Evolutionary conservation across 2,797 vertebrate genomes (phyloP), one percentile per base, ranked within the genome.

Genomic region (Carapus acus): DNA sequence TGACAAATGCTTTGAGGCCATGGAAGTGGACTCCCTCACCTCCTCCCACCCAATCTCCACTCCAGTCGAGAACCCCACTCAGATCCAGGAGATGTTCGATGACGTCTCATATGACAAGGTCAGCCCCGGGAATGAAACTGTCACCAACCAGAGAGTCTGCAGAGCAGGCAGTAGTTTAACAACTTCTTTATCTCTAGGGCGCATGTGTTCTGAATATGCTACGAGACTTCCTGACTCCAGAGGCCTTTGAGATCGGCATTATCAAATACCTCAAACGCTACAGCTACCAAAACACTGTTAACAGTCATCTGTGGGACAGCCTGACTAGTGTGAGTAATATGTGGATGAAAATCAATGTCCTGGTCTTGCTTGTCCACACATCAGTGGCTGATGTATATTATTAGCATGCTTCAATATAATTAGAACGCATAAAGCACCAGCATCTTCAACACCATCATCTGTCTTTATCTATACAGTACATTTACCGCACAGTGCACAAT

Each of bases 11-110:
- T 94, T 94, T 39, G 19, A 79, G 53, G 94, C 89, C 4, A 95
- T 96, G 94, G 91, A 90, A 50, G 87, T 92, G 1, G 94, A 98
- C 66, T 88, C 88, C 1, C 80, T 97, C 29, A 90, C 85, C 80
- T 95, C 93, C 2, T 95, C 94, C 33, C 94, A 97, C 54, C 91
- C 94, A 0, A 71, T 97, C 43, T 95, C 93, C 37, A 89, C 86
- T 17, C 82, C 84, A 0, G 93, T 94, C 58, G 92, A 94, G 77
- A 90, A 89, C 73, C 90, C 92, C 63, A 81, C 90, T 40, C 87
- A 96, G 80, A 96, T 96, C 79, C 84, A 74, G 76, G 93, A 96
- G 82, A 94, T 97, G 90, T 97, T 97, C 60, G 94, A 97, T 43
- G 76, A 89, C 0, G 90, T 98, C 55, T 98, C 94, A 1, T 96